Conservation (phyloP, 2,113 vertebrate species). For the Tor tambroides region DNA sequence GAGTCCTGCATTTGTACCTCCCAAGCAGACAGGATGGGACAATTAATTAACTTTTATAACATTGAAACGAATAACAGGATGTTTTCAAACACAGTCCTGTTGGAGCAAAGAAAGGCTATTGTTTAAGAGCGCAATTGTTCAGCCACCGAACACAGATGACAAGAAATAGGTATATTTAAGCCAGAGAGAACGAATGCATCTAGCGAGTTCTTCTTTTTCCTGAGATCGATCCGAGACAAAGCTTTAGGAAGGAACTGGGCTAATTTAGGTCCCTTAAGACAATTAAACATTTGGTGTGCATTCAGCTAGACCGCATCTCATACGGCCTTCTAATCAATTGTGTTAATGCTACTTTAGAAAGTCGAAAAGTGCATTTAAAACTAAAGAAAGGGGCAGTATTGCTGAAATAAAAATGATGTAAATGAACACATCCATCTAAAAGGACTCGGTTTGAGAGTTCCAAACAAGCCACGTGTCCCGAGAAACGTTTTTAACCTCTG, state of each 20-base stretch:
- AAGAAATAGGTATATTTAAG: constrained; percentile 56
- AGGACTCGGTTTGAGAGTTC: background rate
- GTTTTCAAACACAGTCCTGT: constrained; percentile 60
- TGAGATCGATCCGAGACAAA: constrained; percentile 47
- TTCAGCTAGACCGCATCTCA: background rate
- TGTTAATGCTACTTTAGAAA: constrained; percentile 31
- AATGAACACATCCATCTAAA: background rate
- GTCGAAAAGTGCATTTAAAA: background rate
- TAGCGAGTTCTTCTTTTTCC: constrained; percentile 35
- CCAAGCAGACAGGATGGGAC: constrained; percentile 58
- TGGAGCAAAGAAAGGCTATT: constrained; percentile 59
- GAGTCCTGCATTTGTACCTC: constrained; percentile 43
- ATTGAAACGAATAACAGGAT: constrained; percentile 62
- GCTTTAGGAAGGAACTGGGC: constrained; percentile 38
- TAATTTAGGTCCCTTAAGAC: constrained; percentile 49
- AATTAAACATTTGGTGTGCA: constrained; percentile 39
- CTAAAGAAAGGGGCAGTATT: background rate
- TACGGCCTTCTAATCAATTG: constrained; percentile 23
- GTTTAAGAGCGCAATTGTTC: constrained; percentile 59
- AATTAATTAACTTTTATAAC: constrained; percentile 64
- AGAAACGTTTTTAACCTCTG: background rate
- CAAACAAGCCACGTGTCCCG: background rate
- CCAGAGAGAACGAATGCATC: constrained; percentile 25
- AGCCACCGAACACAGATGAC: constrained; percentile 39
- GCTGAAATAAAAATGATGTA: background rate